Evolutionary conservation across 1,140 invertebrate species (phyloP).

Genomic region (Branchinecta lindahli): DNA sequence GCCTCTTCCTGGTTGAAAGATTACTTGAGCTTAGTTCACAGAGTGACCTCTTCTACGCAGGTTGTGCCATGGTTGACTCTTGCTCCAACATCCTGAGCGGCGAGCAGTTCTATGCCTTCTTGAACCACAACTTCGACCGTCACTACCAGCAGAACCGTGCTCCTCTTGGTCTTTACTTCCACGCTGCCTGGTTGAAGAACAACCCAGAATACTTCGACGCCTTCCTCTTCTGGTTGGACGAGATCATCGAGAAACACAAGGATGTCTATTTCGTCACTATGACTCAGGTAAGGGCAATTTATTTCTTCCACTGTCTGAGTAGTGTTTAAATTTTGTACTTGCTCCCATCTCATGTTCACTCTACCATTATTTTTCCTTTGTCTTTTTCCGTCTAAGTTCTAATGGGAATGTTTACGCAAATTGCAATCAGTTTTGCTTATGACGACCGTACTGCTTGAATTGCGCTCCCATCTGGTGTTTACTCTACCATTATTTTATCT

Average conservation of each 20-base stretch:
- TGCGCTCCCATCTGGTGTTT: too few relatives aligned
- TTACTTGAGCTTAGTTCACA: too few relatives aligned
- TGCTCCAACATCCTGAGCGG: constrained; percentile 84
- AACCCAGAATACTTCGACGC: constrained; percentile 84
- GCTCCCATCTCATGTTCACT: too few relatives aligned
- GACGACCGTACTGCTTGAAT: too few relatives aligned
- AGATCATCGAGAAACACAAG: constrained; percentile 65
- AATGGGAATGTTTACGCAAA: too few relatives aligned
- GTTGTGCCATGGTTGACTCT: constrained; percentile 90
- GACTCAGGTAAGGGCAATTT: constrained; percentile 44
- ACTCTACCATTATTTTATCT: too few relatives aligned
- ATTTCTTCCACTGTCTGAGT: not conserved
- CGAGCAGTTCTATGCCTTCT: constrained; percentile 88
- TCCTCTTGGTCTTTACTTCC: constrained; percentile 84
- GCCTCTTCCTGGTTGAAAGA: too few relatives aligned
- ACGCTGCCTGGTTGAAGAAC: constrained; percentile 87
- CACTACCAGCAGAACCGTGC: constrained; percentile 88
- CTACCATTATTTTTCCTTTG: too few relatives aligned
- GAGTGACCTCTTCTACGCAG: not conserved
- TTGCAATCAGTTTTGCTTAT: too few relatives aligned
- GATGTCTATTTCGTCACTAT: constrained; percentile 96
- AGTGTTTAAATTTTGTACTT: too few relatives aligned
- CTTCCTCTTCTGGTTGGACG: constrained; percentile 87
- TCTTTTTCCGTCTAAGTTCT: too few relatives aligned
- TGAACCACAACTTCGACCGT: constrained; percentile 87